Conservation (phyloP, 53 echinoderm and acorn worm species). For the Patiria pectinifera region DNA sequence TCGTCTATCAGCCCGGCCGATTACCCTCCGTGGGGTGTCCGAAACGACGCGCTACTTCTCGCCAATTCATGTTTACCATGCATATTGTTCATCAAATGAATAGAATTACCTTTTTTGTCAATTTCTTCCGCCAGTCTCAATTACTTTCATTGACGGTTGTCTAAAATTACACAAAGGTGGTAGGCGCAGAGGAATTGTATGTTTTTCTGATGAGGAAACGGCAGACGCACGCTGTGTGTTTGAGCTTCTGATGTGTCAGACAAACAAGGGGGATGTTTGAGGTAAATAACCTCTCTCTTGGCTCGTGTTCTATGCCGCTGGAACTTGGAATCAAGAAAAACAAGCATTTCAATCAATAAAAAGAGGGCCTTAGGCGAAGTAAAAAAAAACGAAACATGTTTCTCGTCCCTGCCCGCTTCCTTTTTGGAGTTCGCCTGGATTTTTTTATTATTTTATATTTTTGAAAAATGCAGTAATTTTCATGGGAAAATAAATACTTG, state of each 20-base stretch:
- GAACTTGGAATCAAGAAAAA: no score
- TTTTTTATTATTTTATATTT: no score
- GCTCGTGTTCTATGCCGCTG: neutral
- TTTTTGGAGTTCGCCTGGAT: no score
- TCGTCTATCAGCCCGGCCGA: neutral
- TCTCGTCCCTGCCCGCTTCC: no score
- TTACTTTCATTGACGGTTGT: constrained; percentile 4
- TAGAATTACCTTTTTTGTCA: neutral
- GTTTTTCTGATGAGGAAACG: neutral
- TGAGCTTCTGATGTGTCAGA: neutral
- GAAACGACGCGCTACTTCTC: neutral
- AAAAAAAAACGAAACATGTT: no score
- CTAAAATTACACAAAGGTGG: neutral
- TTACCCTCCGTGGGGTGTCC: neutral
- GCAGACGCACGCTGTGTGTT: neutral
- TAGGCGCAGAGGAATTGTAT: neutral
- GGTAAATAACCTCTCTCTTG: neutral
- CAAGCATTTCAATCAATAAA: no score
- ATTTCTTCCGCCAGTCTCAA: neutral
- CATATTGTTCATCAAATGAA: neutral
- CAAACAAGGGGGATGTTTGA: neutral
- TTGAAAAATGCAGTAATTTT: no score
- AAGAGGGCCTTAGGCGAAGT: no score
- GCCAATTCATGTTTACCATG: neutral
- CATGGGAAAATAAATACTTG: no score